Evolutionary conservation across 2,113 vertebrate species (phyloP).

Genomic region (Regulus satrapa): DNA sequence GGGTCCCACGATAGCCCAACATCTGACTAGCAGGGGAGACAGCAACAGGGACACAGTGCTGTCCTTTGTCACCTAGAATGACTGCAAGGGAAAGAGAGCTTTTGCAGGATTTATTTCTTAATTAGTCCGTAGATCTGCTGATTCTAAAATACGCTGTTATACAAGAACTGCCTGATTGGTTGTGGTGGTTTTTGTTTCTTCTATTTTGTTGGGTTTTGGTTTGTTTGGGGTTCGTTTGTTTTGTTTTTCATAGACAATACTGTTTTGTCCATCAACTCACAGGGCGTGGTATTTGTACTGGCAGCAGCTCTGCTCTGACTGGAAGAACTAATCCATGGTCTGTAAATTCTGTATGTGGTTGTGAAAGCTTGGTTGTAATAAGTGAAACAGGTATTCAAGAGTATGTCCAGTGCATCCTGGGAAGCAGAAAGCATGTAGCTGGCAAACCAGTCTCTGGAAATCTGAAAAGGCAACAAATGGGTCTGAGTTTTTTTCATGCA

Average conservation of each 20-base stretch:
- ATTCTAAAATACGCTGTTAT: neutral
- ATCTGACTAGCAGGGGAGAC: neutral
- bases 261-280: neutral
- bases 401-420: neutral
- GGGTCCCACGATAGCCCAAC: accelerated
- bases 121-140: neutral
- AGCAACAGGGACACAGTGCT: neutral
- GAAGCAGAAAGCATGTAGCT: neutral
- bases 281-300: neutral
- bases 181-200: neutral
- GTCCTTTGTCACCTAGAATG: neutral
- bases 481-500: neutral
- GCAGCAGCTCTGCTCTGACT: neutral
- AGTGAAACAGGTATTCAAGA: neutral
- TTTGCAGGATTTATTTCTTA: neutral
- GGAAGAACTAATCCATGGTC: neutral
- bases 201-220: neutral
- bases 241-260: neutral
- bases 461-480: neutral
- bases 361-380: neutral
- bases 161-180: neutral
- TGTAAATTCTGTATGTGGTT: neutral
- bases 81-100: neutral
- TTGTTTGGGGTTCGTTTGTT: neutral
- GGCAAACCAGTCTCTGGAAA: neutral